Conservation (phyloP, 1,140 invertebrate genomes). For the Neodiprion lecontei region DNA sequence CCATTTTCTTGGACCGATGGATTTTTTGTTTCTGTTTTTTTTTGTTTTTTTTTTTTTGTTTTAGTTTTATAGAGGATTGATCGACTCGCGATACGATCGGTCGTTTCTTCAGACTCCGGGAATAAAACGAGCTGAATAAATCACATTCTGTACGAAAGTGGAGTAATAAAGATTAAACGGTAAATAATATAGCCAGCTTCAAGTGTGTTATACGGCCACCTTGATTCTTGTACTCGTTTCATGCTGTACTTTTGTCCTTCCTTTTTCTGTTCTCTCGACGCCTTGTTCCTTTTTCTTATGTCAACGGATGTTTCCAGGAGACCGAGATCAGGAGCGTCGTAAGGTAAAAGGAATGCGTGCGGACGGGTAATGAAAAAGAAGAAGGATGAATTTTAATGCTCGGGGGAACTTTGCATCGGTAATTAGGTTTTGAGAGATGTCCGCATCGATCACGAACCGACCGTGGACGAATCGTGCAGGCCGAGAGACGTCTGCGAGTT, state of each 20-base stretch:
- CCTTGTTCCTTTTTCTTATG: background rate
- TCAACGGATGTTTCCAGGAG: background rate
- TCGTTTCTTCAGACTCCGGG: too few species aligned
- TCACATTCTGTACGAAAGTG: background rate
- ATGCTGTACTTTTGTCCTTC: background rate
- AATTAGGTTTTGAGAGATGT: conserved; percentile 3
- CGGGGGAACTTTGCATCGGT: background rate
- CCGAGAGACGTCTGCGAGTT: background rate
- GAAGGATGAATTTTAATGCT: background rate
- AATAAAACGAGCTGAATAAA: background rate
- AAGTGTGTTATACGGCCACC: background rate
- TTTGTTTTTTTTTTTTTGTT: background rate
- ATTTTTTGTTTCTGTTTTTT: background rate
- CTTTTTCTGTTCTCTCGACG: background rate
- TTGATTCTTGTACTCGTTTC: background rate
- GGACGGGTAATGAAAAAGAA: background rate
- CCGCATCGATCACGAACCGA: background rate
- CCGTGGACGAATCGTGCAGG: background rate
- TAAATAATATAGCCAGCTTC: background rate
- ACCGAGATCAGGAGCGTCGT: background rate
- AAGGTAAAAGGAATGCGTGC: background rate
- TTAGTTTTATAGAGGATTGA: too few species aligned
- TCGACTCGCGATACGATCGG: too few species aligned
- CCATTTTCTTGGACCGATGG: too few species aligned
- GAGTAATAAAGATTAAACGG: background rate